Evolutionary conservation across 2,113 vertebrate genomes (phyloP).

Genomic region (Mustelus asterias): DNA sequence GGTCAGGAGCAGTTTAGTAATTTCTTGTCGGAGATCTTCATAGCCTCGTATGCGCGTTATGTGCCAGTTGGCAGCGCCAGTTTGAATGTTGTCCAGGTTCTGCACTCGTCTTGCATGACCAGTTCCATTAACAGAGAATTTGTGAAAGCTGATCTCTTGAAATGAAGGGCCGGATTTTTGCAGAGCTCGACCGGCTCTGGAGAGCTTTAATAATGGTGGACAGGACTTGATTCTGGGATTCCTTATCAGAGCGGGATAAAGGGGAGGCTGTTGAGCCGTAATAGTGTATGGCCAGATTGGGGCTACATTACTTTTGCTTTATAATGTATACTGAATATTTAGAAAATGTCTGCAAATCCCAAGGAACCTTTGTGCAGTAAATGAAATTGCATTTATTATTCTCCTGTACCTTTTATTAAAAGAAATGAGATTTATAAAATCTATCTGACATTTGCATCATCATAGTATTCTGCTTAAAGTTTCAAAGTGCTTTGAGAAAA

Average conservation of each 20-base stretch:
- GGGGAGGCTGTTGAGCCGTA: not conserved
- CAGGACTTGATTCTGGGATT: too few species aligned
- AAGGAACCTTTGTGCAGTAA: not conserved
- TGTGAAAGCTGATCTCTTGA: not conserved
- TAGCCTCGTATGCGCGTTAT: not conserved
- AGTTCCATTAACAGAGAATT: not conserved
- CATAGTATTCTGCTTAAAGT: not conserved
- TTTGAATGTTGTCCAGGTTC: not conserved
- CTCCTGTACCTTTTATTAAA: not conserved
- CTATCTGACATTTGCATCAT: not conserved
- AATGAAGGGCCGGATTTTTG: too few species aligned
- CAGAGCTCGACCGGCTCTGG: too few species aligned
- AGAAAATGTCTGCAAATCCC: not conserved
- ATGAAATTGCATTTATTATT: not conserved
- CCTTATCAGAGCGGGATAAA: too few species aligned
- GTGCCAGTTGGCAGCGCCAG: not conserved
- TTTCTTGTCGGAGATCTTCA: not conserved
- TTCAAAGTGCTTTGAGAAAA: not conserved
- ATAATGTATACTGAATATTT: not conserved
- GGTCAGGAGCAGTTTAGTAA: not conserved
- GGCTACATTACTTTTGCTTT: not conserved
- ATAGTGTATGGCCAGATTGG: not conserved
- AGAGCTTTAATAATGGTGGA: too few species aligned
- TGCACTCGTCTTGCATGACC: not conserved
- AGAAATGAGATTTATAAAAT: not conserved